Conservation (phyloP, 2,797 vertebrate genomes). For the Bucorvus abyssinicus region DNA sequence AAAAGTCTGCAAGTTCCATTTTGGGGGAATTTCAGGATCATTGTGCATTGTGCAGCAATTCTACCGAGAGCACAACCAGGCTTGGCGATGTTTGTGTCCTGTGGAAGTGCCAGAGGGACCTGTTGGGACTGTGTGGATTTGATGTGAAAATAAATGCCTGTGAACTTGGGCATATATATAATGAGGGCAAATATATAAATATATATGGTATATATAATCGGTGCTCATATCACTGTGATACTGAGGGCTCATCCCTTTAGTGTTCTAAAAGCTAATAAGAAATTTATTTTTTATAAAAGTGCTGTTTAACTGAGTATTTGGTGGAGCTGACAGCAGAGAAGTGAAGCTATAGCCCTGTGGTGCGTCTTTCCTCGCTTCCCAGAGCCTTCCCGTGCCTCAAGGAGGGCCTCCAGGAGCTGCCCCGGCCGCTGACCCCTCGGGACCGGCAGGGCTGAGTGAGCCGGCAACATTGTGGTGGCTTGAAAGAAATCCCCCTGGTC, state of each 20-base stretch:
- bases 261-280: background rate
- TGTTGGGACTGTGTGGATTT: accelerated
- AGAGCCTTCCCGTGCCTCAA: background rate
- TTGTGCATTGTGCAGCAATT: background rate
- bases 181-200: background rate
- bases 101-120: background rate
- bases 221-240: background rate
- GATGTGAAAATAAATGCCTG: background rate
- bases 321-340: too few relatives aligned
- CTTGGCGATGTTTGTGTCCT: background rate
- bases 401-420: background rate
- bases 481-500: background rate
- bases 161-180: background rate
- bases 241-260: background rate
- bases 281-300: too few relatives aligned
- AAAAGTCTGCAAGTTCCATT: accelerated
- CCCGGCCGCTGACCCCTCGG: background rate
- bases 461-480: background rate
- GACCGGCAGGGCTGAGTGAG: background rate
- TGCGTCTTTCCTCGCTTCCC: too few relatives aligned
- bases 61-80: accelerated
- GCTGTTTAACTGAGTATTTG: too few relatives aligned
- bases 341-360: too few relatives aligned
- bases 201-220: background rate
- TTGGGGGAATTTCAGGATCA: background rate